Evolutionary conservation across 2,797 vertebrate species (phyloP).

Genomic region (Gallinago solitaria): DNA sequence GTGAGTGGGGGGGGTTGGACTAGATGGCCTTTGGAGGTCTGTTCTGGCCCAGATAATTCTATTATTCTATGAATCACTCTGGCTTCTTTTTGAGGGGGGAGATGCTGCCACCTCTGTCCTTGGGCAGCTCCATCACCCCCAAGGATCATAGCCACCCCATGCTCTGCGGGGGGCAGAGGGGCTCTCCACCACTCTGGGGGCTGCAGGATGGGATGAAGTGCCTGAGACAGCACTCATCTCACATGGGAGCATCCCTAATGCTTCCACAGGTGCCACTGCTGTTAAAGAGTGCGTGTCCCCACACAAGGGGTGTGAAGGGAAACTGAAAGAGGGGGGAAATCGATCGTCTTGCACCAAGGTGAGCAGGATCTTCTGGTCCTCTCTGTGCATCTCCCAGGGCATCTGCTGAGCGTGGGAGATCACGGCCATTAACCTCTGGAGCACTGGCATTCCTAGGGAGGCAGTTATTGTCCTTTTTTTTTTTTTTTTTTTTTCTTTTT

Average conservation of each 20-base stretch:
- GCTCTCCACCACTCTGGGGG: not conserved
- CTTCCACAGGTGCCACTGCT: not conserved
- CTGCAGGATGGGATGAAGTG: not conserved
- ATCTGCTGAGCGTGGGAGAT: not conserved
- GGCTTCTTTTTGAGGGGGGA: not conserved
- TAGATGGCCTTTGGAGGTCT: no score
- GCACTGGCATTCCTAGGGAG: not conserved
- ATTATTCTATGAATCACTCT: not conserved
- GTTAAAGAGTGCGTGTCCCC: not conserved
- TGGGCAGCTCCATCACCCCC: rapidly evolving
- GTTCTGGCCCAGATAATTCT: no score
- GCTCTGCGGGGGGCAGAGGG: rapidly evolving
- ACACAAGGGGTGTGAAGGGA: not conserved
- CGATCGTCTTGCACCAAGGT: not conserved
- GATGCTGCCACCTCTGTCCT: not conserved
- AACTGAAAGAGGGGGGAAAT: rapidly evolving
- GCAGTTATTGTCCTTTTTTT: not conserved
- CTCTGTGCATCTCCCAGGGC: not conserved
- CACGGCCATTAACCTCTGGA: not conserved
- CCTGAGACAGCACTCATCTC: not conserved
- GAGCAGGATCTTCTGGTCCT: not conserved
- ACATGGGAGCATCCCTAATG: not conserved
- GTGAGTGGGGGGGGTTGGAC: no score
- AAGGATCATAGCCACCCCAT: rapidly evolving
- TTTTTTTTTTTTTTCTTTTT: not conserved